Evolutionary conservation across 2,797 vertebrate species (phyloP).

Genomic region (Gymnoscopelus braueri): DNA sequence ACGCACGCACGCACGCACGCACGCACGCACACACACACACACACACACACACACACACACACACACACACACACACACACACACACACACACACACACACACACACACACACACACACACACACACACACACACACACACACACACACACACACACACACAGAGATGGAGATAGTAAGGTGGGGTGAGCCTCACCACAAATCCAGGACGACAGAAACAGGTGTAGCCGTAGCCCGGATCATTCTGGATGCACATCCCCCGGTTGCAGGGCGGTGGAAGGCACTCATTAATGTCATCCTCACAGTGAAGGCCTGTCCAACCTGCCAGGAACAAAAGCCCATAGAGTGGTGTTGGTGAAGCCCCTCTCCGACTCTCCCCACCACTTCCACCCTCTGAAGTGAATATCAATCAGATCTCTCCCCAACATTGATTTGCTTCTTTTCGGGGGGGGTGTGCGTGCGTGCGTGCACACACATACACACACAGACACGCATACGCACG

Average conservation of each 20-base stretch:
- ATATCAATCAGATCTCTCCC: slow-evolving; percentile 80
- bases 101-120: too few relatives aligned
- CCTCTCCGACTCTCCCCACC: slow-evolving; percentile 65
- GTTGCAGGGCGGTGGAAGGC: slow-evolving; percentile 83
- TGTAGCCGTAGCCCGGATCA: slow-evolving; percentile 83
- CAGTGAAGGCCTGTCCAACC: slow-evolving; percentile 87
- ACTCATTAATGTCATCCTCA: slow-evolving; percentile 88
- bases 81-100: too few relatives aligned
- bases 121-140: too few relatives aligned
- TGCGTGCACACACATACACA: slow-evolving; percentile 34
- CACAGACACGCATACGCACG: not conserved
- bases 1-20: too few relatives aligned
- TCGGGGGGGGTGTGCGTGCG: slow-evolving; percentile 40
- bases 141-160: too few relatives aligned
- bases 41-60: too few relatives aligned
- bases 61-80: too few relatives aligned
- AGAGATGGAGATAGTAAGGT: too few relatives aligned
- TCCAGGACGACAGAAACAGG: slow-evolving; percentile 87
- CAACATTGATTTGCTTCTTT: slow-evolving; percentile 82
- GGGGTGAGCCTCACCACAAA: slow-evolving; percentile 81
- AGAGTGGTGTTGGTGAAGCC: slow-evolving; percentile 55
- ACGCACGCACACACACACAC: too few relatives aligned
- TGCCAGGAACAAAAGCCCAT: slow-evolving; percentile 84
- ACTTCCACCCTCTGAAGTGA: slow-evolving; percentile 80
- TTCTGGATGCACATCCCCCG: slow-evolving; percentile 87